Percentiles rank a stretch among this genome's conserved stretches.
Evolutionary conservation across 2,888 invertebrate genomes (phyloP).

Genomic region (Portevinia maculata): DNA sequence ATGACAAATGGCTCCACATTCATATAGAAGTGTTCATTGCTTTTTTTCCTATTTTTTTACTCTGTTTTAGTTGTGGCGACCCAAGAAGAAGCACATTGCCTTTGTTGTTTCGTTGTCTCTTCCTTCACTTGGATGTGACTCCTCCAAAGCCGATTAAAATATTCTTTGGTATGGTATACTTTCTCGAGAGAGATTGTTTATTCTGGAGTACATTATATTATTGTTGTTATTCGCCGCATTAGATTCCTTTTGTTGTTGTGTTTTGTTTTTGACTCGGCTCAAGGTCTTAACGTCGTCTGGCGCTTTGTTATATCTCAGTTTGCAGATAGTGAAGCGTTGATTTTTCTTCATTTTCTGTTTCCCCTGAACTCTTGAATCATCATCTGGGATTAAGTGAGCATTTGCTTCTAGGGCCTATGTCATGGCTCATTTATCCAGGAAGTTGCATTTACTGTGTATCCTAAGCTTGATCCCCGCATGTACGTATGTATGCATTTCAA

Average conservation of each 20-base stretch:
- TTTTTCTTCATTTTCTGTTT: slow-evolving; percentile 20
- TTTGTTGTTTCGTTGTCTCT: slow-evolving; percentile 26
- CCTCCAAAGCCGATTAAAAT: slow-evolving; percentile 66
- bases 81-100: slow-evolving; percentile 20
- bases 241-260: slow-evolving; percentile 49
- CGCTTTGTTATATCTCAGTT: slow-evolving; percentile 44
- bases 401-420: slow-evolving; percentile 19
- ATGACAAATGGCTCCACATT: slow-evolving; percentile 33
- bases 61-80: not conserved
- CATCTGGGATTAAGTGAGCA: slow-evolving; percentile 65
- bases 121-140: slow-evolving; percentile 52
- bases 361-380: slow-evolving; percentile 58
- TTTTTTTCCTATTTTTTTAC: not conserved
- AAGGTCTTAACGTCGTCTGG: slow-evolving; percentile 69
- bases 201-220: slow-evolving; percentile 8
- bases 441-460: slow-evolving; percentile 46
- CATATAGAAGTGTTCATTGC: slow-evolving; percentile 50
- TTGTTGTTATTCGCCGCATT: slow-evolving; percentile 12
- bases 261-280: slow-evolving; percentile 55
- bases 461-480: slow-evolving; percentile 38
- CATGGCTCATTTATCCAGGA: slow-evolving; percentile 59
- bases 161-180: slow-evolving; percentile 48
- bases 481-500: slow-evolving; percentile 16
- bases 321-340: slow-evolving; percentile 49
- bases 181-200: slow-evolving; percentile 47